These are phyloP conservation scores for Natator depressus DNA, from an alignment of 2,113 vertebrate species.

Conservation along the genomic window DNA sequence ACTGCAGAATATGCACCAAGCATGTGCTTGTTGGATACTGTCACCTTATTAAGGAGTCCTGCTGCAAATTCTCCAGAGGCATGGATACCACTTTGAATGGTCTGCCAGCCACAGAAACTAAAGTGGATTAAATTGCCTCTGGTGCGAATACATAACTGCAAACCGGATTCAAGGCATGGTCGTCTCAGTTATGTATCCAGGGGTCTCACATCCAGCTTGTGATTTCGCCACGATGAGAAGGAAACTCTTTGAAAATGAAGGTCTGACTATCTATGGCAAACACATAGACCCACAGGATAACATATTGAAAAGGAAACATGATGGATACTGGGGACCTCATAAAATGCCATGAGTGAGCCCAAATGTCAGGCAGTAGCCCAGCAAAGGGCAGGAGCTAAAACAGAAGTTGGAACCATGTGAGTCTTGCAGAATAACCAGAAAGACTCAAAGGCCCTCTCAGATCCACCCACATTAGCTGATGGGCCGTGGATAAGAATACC, in stretches of 20 bases:
- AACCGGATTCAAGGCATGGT: constrained; percentile 31
- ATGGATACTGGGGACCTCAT: accelerated
- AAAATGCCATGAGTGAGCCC: not conserved
- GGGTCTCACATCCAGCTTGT: not conserved
- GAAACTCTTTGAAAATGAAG: not conserved
- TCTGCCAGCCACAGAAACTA: not conserved
- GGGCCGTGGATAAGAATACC: not conserved
- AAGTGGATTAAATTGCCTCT: not conserved
- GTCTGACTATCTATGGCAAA: not conserved
- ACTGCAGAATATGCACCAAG: constrained; percentile 37
- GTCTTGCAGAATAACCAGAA: not conserved
- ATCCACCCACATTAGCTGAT: accelerated
- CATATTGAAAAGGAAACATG: accelerated
- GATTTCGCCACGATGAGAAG: not conserved
- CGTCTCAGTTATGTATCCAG: not conserved
- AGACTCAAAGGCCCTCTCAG: not conserved
- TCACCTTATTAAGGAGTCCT: not conserved
- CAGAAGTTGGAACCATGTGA: not conserved
- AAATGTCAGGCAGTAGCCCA: not conserved
- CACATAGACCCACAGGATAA: not conserved
- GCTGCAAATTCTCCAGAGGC: constrained; percentile 3
- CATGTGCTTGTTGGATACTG: not conserved
- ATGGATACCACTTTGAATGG: constrained; percentile 24
- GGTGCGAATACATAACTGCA: not conserved
- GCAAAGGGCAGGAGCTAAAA: not conserved